Percentiles rank a stretch among this genome's conserved stretches.
Conservation (phyloP, 2,888 invertebrate species). For the Patella pellucida region DNA sequence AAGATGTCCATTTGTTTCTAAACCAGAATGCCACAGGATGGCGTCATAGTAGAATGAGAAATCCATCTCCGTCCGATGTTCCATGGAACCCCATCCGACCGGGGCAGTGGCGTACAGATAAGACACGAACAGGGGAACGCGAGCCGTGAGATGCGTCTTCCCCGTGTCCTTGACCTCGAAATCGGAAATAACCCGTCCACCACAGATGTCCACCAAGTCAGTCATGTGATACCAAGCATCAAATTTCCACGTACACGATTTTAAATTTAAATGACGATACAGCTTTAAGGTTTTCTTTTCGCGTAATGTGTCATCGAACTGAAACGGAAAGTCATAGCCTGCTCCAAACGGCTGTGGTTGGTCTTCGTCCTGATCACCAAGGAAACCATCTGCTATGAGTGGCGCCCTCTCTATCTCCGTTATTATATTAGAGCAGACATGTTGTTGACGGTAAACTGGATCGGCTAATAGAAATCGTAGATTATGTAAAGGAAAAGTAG, state of each 20-base stretch:
- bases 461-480: slow-evolving; percentile 69
- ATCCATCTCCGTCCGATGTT: slow-evolving; percentile 71
- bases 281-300: slow-evolving; percentile 59
- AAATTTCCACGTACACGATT: slow-evolving; percentile 71
- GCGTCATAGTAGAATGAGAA: slow-evolving; percentile 71
- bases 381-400: slow-evolving; percentile 50
- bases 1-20: slow-evolving; percentile 63
- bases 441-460: slow-evolving; percentile 69
- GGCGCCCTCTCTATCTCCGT: slow-evolving; percentile 47
- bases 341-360: slow-evolving; percentile 32
- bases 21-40: slow-evolving; percentile 68
- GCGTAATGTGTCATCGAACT: slow-evolving; percentile 59
- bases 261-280: slow-evolving; percentile 70
- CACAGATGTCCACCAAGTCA: slow-evolving; percentile 71
- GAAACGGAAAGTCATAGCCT: slow-evolving; percentile 57
- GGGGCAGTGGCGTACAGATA: slow-evolving; percentile 70
- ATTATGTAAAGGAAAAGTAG: slow-evolving; percentile 71
- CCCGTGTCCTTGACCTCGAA: slow-evolving; percentile 62
- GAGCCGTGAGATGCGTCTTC: slow-evolving; percentile 68
- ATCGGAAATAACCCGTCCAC: slow-evolving; percentile 70
- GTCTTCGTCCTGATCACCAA: slow-evolving; percentile 30
- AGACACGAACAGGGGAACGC: slow-evolving; percentile 71
- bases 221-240: slow-evolving; percentile 72
- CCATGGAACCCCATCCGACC: slow-evolving; percentile 71
- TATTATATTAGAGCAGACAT: slow-evolving; percentile 71